phyloP scores from a whole-genome alignment of 2,888 invertebrate genomes.

The Seira ritae region DNA sequence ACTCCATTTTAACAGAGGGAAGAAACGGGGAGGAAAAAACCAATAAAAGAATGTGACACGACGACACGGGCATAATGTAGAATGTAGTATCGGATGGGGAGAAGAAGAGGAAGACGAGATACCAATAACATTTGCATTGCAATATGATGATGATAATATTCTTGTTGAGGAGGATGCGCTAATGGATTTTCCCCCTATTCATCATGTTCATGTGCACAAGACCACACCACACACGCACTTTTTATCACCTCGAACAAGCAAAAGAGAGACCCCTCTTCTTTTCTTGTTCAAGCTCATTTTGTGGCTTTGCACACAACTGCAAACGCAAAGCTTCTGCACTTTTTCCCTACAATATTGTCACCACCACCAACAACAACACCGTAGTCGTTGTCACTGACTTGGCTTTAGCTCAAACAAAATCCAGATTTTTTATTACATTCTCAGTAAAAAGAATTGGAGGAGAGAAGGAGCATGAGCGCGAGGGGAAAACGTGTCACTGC shows the following conservation, averaged over 20 bases:
- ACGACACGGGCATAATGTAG: too few species aligned
- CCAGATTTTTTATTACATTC: not conserved
- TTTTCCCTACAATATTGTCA: conserved; percentile 23
- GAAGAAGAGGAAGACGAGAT: too few species aligned
- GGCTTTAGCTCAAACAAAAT: too few species aligned
- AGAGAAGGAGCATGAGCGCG: not conserved
- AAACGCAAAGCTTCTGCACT: not conserved
- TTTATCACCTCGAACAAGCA: not conserved
- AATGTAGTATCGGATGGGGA: too few species aligned
- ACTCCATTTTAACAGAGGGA: not conserved
- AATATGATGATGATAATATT: conserved; percentile 31
- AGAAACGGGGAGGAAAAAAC: conserved; percentile 2
- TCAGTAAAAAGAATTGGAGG: not conserved
- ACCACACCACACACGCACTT: conserved; percentile 1
- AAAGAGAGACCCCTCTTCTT: not conserved
- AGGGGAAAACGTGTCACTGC: conserved; percentile 40
- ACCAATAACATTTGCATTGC: conserved; percentile 62
- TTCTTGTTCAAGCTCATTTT: not conserved
- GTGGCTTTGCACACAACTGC: conserved; percentile 33
- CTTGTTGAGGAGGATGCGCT: not conserved
- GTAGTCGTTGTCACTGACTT: too few species aligned
- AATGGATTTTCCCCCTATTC: not conserved
- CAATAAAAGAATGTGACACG: conserved; percentile 55
- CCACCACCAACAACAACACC: not conserved
- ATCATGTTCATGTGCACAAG: not conserved